Conservation (phyloP, 1,140 invertebrate species). For the Drosophila littoralis region DNA sequence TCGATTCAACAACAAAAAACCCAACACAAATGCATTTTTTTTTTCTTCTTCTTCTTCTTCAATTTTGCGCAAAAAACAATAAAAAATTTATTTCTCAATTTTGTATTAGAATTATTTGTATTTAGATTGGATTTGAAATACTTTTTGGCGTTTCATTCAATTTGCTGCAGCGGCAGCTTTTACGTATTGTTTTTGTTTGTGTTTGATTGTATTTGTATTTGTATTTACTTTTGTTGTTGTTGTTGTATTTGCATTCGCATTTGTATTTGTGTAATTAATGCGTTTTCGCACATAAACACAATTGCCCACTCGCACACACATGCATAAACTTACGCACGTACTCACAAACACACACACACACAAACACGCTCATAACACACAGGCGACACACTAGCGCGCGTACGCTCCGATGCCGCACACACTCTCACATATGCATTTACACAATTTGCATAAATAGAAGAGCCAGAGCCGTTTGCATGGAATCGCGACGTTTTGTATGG, state of each 20-base stretch:
- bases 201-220: constrained; percentile 67
- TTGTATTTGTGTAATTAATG: constrained; percentile 76
- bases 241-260: constrained; percentile 46
- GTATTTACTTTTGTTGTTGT: constrained; percentile 61
- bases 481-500: constrained; percentile 26
- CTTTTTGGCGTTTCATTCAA: constrained; percentile 48
- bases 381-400: constrained; percentile 26
- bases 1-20: constrained; percentile 61
- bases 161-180: constrained; percentile 48
- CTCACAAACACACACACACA: constrained; percentile 24
- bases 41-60: constrained; percentile 13
- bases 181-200: constrained; percentile 57
- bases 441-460: constrained; percentile 55
- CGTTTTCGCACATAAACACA: constrained; percentile 69
- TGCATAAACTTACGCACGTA: constrained; percentile 27
- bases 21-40: constrained; percentile 61
- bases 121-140: constrained; percentile 59
- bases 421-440: constrained; percentile 46
- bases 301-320: constrained; percentile 51
- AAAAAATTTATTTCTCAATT: constrained; percentile 61
- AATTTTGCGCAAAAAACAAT: constrained; percentile 61
- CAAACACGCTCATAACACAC: constrained; percentile 17
- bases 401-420: constrained; percentile 43
- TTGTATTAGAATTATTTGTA: constrained; percentile 41
- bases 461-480: constrained; percentile 36